A percentile compares a stretch with the other conserved stretches of the same genome.
Conservation (phyloP, 2,113 vertebrate genomes). For the Corapipo altera region DNA sequence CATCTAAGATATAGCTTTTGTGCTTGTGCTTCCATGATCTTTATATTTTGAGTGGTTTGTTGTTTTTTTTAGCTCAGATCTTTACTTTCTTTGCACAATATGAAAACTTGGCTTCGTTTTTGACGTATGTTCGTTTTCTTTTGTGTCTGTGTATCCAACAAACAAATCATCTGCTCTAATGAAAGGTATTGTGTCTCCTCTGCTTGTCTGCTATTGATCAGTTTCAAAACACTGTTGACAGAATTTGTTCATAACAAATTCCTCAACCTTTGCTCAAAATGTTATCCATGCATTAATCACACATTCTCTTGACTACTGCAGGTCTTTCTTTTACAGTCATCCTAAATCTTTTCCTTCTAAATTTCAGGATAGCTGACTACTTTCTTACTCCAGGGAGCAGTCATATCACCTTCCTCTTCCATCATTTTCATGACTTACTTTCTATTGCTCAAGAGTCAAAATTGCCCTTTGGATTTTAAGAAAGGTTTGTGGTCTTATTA, state of each 20-base stretch:
- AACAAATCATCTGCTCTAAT: neutral
- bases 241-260: constrained; percentile 8
- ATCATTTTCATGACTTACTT: constrained; percentile 58
- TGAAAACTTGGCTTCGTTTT: neutral
- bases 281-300: constrained; percentile 7
- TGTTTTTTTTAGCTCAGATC: neutral
- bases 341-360: constrained; percentile 48
- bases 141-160: neutral
- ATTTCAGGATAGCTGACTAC: constrained; percentile 23
- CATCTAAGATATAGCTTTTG: neutral
- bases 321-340: constrained; percentile 26
- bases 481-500: constrained; percentile 16
- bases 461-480: constrained; percentile 26
- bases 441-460: neutral
- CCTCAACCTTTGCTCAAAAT: constrained; percentile 12
- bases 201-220: neutral
- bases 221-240: neutral
- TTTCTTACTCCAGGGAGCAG: constrained; percentile 34
- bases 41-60: neutral
- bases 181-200: neutral
- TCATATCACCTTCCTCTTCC: constrained; percentile 14
- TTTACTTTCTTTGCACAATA: neutral
- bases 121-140: neutral
- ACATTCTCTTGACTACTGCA: neutral
- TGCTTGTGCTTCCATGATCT: neutral